Evolutionary conservation across 1,140 invertebrate species (phyloP), one percentile per base, ranked within the genome.

Genomic region (Aphelinus certus): DNA sequence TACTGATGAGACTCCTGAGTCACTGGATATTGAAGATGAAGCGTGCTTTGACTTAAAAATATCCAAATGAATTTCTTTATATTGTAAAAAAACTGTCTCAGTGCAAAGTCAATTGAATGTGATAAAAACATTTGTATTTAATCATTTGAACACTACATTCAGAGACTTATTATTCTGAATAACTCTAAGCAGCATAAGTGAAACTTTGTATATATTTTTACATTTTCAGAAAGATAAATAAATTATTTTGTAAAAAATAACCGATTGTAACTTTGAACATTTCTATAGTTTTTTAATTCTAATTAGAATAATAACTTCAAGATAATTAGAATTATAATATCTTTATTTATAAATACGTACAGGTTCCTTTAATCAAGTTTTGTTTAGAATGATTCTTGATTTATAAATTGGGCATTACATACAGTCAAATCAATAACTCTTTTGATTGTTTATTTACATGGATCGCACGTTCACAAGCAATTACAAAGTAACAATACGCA

Each of bases 31-130:
- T 7, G 87, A 88, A 26, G 75, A 83, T 64, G 83, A 86, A 80
- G 84, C 84, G 2, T 88, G 87, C 53, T 66, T 88, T 2, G 87
- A 88, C 81, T 78, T 87, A 46, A 79, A 77, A 58, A 69, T 85
- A 70, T 46, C 53, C 5, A 62, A 75, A 26, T 75, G 62, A 61
- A 26, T 26, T 26, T 26, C 26, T 26, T 26, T 26, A 26, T 26
- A 26, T 26, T 26, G 26, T 26, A 26, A 26, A 26, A 26, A 0
- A 26, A 26, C 26, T 26, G 26, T 26, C 26, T 26, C 26, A 26
- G 26, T 26, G 26, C 26, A 26, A 26, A 26, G 26, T 26, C 26
- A 26, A 26, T 26, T 26, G 26, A 26, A 26, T 26, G 26, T 26
- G 26, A 26, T 26, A 26, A 26, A 26, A 26, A 26, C 26, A 26